These are phyloP conservation scores for Procavia capensis DNA, from an alignment of 2,113 vertebrate species.

Conservation along the genomic window DNA sequence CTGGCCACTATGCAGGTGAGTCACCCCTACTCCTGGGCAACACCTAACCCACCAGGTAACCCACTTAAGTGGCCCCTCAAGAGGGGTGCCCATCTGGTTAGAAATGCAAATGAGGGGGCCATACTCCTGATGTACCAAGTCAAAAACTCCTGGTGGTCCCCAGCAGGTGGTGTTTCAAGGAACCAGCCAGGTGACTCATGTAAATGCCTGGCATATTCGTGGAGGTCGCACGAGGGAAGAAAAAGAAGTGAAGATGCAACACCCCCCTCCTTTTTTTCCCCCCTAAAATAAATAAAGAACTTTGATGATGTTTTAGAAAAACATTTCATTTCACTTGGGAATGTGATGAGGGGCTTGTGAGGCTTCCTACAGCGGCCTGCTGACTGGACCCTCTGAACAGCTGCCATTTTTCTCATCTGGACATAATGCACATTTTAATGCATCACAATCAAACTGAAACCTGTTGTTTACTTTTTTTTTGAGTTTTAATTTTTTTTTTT, in stretches of 20 bases:
- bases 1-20: not conserved
- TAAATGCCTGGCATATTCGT: not conserved
- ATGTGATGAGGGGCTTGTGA: not conserved
- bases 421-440: not conserved
- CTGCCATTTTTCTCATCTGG: not conserved
- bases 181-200: not conserved
- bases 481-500: no score
- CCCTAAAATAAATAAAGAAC: not conserved
- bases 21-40: not conserved
- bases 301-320: slow-evolving; percentile 27
- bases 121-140: no score
- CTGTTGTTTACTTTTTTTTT: no score
- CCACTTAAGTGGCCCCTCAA: no score
- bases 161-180: not conserved
- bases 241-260: not conserved
- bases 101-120: no score
- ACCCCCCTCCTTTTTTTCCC: not conserved
- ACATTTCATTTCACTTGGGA: not conserved
- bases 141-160: no score
- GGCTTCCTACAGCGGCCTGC: not conserved
- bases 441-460: not conserved
- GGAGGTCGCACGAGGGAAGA: not conserved
- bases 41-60: no score
- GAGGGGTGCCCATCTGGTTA: no score
- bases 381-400: not conserved